Evolutionary conservation across 2,888 invertebrate species (phyloP), one percentile per base, ranked within the genome.

Genomic region (Acleris cristana): DNA sequence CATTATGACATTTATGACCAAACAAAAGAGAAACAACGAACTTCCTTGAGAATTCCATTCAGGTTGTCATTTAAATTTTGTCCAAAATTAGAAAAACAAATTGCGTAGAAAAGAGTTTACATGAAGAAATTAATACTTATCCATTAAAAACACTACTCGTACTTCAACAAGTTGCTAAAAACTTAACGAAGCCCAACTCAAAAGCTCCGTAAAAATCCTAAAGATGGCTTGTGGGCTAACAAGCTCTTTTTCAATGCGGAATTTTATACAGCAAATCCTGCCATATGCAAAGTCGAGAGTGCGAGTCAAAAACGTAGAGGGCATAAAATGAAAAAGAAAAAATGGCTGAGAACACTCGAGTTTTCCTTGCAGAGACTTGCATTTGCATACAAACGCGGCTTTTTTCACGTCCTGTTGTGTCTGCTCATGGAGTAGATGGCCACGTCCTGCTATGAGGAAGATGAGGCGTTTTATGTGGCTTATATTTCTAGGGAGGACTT

Each of bases 281-380:
- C 78, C 78, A 80, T 78, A 81, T 79, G 76, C 72, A 76, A 71
- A 76, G 77, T 76, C 52, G 72, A 71, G 77, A 78, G 81, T 76
- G 76, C 79, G 76, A 81, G 80, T 82, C 76, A 79, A 79, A 70
- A 82, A 84, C 76, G 76, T 81, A 76, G 79, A 79, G 77, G 74
- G 81, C 74, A 79, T 79, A 79, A 81, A 81, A 80, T 79, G 77
- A 74, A 78, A 79, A 78, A 76, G 75, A 79, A 81, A 83, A 80
- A 78, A 73, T 72, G 75, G 70, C 60, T 67, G 74, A 81, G 81
- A 67, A 82, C 81, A 71, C 84, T 84, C 70, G 65, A 78, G 73
- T 69, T 63, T 74, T 67, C 57, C 70, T 74, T 72, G 76, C 73
- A 73, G 73, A 74, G 76, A 77, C 72, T 70, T 75, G 71, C 76